Evolutionary conservation across 2,888 invertebrate species (phyloP).

Genomic region (Chirona hameri): DNA sequence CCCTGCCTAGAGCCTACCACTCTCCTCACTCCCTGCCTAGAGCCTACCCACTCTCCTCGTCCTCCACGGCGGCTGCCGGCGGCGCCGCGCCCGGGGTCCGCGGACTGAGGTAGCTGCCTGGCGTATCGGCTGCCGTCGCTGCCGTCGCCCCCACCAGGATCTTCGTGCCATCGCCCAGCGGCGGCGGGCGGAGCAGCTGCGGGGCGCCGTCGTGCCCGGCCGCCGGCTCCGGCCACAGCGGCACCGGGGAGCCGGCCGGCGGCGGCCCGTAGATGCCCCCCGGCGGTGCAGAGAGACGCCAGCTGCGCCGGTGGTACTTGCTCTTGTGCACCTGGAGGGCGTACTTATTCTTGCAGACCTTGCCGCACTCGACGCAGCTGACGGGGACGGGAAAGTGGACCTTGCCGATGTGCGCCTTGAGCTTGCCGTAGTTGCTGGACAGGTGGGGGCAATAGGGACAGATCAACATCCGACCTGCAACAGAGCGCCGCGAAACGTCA

Average conservation of each 20-base stretch:
- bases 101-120: too few relatives aligned
- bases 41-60: too few relatives aligned
- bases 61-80: too few relatives aligned
- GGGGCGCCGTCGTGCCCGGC: not conserved
- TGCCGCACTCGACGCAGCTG: slow-evolving; percentile 1
- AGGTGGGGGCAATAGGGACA: slow-evolving; percentile 23
- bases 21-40: too few relatives aligned
- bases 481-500: not conserved
- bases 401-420: slow-evolving; percentile 23
- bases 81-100: too few relatives aligned
- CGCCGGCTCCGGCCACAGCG: not conserved
- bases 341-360: slow-evolving; percentile 24
- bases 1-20: too few relatives aligned
- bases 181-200: not conserved
- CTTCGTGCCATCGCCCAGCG: not conserved
- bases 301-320: slow-evolving; percentile 13
- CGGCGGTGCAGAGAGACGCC: not conserved
- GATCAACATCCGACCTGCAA: not conserved
- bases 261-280: not conserved
- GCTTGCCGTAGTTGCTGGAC: slow-evolving; percentile 6
- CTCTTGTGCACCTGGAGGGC: slow-evolving; percentile 26
- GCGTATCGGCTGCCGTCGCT: too few relatives aligned
- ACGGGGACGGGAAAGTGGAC: slow-evolving; percentile 11
- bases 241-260: not conserved
- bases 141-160: too few relatives aligned